These are phyloP conservation scores for Enteromius treurensis DNA, from an alignment of 2,797 vertebrate genomes.

Conservation along the genomic window DNA sequence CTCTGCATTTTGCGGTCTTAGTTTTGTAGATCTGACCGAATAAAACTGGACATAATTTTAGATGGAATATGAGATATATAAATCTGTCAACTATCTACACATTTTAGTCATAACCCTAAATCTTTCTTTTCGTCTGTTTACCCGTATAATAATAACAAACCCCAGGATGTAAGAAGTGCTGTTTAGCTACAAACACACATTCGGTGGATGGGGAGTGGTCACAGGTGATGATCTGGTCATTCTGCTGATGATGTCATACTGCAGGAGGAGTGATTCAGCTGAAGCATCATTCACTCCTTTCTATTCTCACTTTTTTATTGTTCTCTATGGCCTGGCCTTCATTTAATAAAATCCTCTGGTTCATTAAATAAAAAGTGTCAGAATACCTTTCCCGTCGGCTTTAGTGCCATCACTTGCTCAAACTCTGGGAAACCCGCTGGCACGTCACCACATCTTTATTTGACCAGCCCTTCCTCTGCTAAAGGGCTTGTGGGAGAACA, in stretches of 20 bases:
- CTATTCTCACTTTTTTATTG: slow-evolving; percentile 16
- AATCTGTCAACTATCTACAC: slow-evolving; percentile 10
- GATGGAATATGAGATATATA: background rate
- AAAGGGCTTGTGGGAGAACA: background rate
- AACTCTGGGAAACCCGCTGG: slow-evolving; percentile 13
- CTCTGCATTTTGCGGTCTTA: background rate
- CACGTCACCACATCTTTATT: slow-evolving; percentile 3
- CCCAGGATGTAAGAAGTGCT: slow-evolving; percentile 9
- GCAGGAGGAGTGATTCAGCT: slow-evolving; percentile 71
- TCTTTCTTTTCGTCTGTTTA: background rate
- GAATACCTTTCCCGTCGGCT: slow-evolving; percentile 4
- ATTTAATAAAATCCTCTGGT: background rate
- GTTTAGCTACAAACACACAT: slow-evolving; percentile 5
- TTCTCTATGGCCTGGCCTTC: slow-evolving; percentile 2
- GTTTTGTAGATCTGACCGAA: background rate
- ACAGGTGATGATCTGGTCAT: slow-evolving; percentile 18
- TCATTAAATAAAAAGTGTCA: background rate
- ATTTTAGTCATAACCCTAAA: background rate
- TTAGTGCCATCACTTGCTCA: slow-evolving; percentile 20
- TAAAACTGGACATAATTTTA: background rate
- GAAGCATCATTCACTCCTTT: slow-evolving; percentile 71
- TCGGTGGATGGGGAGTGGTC: background rate
- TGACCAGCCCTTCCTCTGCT: slow-evolving; percentile 9
- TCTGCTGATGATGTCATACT: slow-evolving; percentile 43
- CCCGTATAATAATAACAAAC: slow-evolving; percentile 8